phyloP scores from a whole-genome alignment of 1,140 invertebrate species.

The Brachionus manjavacas region DNA sequence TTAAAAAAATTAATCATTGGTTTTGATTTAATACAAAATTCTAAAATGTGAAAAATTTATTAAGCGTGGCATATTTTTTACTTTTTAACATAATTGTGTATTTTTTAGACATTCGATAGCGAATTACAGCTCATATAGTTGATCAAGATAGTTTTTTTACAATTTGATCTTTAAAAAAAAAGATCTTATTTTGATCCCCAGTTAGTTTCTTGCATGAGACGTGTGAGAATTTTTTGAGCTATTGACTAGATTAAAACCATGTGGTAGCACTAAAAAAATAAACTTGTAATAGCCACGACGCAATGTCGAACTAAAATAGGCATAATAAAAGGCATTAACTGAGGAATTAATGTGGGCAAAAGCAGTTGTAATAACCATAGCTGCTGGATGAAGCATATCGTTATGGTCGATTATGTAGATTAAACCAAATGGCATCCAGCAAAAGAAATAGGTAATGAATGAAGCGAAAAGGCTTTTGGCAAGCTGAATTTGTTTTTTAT shows the following conservation, averaged over 20 bases:
- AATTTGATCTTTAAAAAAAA: not conserved
- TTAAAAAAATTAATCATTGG: no score
- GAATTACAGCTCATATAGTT: no score
- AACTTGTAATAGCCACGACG: not conserved
- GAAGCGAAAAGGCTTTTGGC: conserved; percentile 20
- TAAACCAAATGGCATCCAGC: conserved; percentile 33
- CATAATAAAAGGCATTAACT: not conserved
- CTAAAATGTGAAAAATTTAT: no score
- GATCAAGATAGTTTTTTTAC: no score
- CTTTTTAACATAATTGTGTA: no score
- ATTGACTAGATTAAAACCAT: not conserved
- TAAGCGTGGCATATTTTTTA: no score
- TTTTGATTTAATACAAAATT: no score
- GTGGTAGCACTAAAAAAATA: not conserved
- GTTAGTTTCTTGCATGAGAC: not conserved
- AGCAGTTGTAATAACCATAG: not conserved
- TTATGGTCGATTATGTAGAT: conserved; percentile 9
- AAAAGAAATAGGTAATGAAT: conserved; percentile 27
- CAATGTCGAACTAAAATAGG: conserved; percentile 8
- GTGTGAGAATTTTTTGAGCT: not conserved
- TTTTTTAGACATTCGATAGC: no score
- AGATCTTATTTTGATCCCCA: not conserved
- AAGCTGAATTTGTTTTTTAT: not conserved
- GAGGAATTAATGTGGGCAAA: conserved; percentile 10
- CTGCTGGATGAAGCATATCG: not conserved